Conservation (phyloP, 1,140 invertebrate species). For the Varroa destructor region DNA sequence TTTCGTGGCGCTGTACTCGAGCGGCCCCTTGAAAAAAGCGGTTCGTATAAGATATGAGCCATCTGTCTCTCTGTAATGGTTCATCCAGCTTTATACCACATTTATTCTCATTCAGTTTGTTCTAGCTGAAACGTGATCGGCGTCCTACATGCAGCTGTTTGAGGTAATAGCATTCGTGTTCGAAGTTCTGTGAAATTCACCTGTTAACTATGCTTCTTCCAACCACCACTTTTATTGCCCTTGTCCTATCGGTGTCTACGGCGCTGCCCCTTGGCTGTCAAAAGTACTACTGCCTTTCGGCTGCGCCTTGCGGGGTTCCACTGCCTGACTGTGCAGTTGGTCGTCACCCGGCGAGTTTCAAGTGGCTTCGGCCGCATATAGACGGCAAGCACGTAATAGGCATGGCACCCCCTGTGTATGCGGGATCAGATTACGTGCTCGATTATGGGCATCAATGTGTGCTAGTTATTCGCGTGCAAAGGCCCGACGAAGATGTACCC, state of each 20-base stretch:
- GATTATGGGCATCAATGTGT: slow-evolving; percentile 1
- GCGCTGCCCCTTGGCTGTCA: not conserved
- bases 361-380: not conserved
- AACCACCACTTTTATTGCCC: too few species aligned
- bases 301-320: not conserved
- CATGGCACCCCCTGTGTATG: not conserved
- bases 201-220: too few species aligned
- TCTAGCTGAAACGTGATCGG: too few species aligned
- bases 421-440: not conserved
- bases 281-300: slow-evolving; percentile 6
- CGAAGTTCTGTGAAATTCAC: too few species aligned
- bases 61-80: too few species aligned
- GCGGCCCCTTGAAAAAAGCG: too few species aligned
- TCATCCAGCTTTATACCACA: too few species aligned
- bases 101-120: too few species aligned
- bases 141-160: too few species aligned
- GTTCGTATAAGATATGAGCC: too few species aligned
- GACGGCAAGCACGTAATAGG: not conserved
- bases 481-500: not conserved
- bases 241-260: not conserved
- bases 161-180: too few species aligned
- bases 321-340: slow-evolving; percentile 1
- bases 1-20: too few species aligned
- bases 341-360: not conserved
- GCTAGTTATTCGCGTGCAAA: slow-evolving; percentile 1